These are phyloP conservation scores for Platyrinchus mystaceus DNA, from an alignment of 2,797 vertebrate genomes.

Conservation along the genomic window DNA sequence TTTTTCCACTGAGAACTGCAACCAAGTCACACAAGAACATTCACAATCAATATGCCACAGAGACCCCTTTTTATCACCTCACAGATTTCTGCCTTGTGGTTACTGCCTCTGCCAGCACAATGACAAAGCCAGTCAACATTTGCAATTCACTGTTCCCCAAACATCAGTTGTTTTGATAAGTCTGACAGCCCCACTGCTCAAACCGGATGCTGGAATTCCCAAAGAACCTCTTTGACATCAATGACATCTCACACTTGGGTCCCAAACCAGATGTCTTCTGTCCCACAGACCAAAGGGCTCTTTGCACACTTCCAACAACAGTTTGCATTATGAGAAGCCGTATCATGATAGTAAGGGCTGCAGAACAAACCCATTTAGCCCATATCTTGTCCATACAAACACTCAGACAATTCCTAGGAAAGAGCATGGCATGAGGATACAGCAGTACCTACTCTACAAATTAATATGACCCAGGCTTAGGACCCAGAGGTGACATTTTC, in stretches of 20 bases:
- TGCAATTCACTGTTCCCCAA: not conserved
- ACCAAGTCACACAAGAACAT: not conserved
- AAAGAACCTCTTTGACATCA: not conserved
- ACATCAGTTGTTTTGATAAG: not conserved
- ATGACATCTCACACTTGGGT: not conserved
- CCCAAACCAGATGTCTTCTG: not conserved
- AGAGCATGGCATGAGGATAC: not conserved
- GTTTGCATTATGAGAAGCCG: not conserved
- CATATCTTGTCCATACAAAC: not conserved
- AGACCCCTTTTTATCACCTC: not conserved
- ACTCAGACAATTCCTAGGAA: not conserved
- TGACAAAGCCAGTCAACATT: not conserved
- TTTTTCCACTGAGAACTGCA: not conserved
- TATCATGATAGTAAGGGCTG: accelerated
- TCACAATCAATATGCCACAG: not conserved
- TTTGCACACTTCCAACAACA: not conserved
- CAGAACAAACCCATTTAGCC: not conserved
- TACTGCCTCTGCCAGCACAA: not conserved
- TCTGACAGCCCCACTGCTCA: not conserved
- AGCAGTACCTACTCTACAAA: not conserved
- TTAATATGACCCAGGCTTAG: not conserved
- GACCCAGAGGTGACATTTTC: not conserved
- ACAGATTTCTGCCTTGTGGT: not conserved
- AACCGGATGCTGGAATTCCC: not conserved
- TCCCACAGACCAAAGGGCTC: not conserved